Evolutionary conservation across 64 coral and sea anemone species (phyloP), one percentile per base, ranked within the genome.

Genomic region (Platygyra sinensis): DNA sequence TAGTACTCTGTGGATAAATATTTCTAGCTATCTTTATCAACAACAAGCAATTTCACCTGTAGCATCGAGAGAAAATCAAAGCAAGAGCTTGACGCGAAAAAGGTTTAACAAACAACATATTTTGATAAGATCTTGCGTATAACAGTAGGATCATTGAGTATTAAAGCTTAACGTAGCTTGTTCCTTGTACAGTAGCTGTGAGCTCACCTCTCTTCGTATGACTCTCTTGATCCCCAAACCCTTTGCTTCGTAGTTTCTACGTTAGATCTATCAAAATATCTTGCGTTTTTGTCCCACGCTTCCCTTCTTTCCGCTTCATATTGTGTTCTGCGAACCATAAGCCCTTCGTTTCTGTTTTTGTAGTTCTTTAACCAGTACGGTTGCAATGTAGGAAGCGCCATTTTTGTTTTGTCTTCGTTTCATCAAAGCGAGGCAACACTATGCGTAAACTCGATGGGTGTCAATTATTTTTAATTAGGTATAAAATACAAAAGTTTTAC

Each of bases 321-420:
- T 74, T 99, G 97, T 88, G 89, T 86, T 88, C 97, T 92, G 36
- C 94, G 91, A 78, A 99, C 97, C 73, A 96, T 80, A 72, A 96
- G 79, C 32, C 91, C 94, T 91, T 99, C 97, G 65, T 73, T 93
- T 86, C 87, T 86, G 78, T 92, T 99, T 88, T 91, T 95, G 46
- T 99, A 99, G 60, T 86, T 93, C 87, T 99, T 99, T 91, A 99
- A 82, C 97, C 97, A 96, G 94, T 96, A 99, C 19, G 97, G 97
- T 61, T 99, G 94, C 83, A 99, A 83, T 31, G 94, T 99, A 25
- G 97, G 97, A 73, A 99, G 97, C 97, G 97, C 97, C 97, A 99
- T 99, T 96, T 98, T 99, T 85, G 81, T 85, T 85, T 85, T 14
- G 12, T n/a, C 22, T 25, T 83, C 33, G 17, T n/a, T 63, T 14